Base-by-base conservation (phyloP, 2,113 vertebrate genomes). In the Dicaeum eximium region DNA sequence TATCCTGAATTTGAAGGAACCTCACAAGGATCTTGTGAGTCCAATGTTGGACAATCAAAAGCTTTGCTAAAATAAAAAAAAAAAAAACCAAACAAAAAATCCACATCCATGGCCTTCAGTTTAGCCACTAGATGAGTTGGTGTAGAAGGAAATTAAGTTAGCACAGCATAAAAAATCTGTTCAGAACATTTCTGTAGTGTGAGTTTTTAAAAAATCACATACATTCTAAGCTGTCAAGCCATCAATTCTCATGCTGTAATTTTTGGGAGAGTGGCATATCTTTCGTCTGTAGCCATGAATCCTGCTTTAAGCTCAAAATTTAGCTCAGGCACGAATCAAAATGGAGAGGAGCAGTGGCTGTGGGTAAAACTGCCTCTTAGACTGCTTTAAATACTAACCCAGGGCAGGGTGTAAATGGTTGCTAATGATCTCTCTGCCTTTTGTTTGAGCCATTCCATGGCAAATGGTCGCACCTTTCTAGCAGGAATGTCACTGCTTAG, bases 211-310 rank as follows among this genome's bases (percentile, higher is more conserved):
- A 23, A 82, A 91, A 33, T 50, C 23, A 50, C 65, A 35, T 87
- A 21, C 65, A 25, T 91, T 77, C 56, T 42, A 22, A 94, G 78
- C 80, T 95, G 93, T 89, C 92, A 91, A 78, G 9, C 73, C 60
- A 66, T 92, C 73, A 60, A 3, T 71, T 62, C 40, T 31, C 53
- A 13, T 13, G 56, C 70, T 78, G 44, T 47, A 38, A 23, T 74
- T 92, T 83, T 47, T 7, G 37, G 77, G 60, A 86, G 80, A 61
- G 38, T 3, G n/a, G 38, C 2, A 0, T 61, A 31, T 61, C 54
- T 91, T 80, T 77, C 4, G 0, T 28, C 25, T 74, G 25, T 37
- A 57, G 51, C 40, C 27, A 11, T 13, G 40, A 71, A 94, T 91
- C 72, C 44, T 84, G 47, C 60, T 84, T 78, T 54, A 58, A 81